Percentiles rank a stretch among this genome's conserved stretches.
Evolutionary conservation across 2,797 vertebrate species (phyloP).

Genomic region (Lacerta agilis): DNA sequence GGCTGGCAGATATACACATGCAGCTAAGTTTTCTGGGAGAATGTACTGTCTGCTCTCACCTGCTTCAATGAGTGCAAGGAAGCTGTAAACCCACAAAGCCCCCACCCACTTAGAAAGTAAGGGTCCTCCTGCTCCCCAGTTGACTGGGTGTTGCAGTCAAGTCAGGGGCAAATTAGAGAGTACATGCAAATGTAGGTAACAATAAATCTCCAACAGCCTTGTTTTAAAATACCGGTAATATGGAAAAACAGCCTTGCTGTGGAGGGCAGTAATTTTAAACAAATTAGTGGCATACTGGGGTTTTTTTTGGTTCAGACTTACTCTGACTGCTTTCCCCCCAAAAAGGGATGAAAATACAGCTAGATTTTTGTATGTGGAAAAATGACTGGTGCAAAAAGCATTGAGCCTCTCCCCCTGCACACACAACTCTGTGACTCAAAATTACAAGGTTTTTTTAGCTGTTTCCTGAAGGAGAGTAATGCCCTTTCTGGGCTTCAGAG

Average conservation of each 20-base stretch:
- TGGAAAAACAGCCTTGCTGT: neutral
- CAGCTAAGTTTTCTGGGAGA: conserved; percentile 67
- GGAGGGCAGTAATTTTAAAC: neutral
- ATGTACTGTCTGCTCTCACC: conserved; percentile 62
- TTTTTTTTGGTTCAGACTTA: neutral
- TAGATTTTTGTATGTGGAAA: neutral
- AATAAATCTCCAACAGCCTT: neutral
- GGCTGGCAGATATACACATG: conserved; percentile 71
- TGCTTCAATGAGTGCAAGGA: conserved; percentile 31
- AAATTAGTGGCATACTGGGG: neutral
- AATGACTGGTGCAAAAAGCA: neutral
- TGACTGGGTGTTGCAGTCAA: neutral
- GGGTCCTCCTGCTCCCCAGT: neutral
- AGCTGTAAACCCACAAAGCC: conserved; percentile 46
- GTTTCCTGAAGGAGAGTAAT: conserved; percentile 32
- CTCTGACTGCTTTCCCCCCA: neutral
- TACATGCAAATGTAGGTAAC: neutral
- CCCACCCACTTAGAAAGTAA: conserved; percentile 36
- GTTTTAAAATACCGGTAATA: neutral
- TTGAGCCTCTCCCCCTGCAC: neutral
- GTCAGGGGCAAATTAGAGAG: neutral
- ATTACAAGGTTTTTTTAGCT: neutral
- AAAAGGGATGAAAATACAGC: neutral
- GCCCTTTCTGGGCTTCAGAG: conserved; percentile 25
- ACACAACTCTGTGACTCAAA: neutral